Conservation (phyloP, 2,113 vertebrate species). For the Ceyx melanurus region DNA sequence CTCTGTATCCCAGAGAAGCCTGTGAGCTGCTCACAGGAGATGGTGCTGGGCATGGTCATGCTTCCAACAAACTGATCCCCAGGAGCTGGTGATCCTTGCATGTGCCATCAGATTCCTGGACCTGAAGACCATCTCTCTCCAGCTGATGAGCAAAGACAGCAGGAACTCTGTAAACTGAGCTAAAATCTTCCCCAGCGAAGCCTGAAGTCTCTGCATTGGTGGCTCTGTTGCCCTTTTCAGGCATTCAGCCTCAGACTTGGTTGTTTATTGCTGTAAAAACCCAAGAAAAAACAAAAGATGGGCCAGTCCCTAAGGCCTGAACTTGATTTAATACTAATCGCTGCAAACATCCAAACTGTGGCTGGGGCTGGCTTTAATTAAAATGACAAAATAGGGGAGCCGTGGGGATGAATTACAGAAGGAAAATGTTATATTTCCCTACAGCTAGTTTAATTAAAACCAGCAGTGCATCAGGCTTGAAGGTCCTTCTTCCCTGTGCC, state of each 20-base stretch:
- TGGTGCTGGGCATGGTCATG: not conserved
- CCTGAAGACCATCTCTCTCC: not conserved
- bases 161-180: not conserved
- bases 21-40: not conserved
- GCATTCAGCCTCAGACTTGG: not conserved
- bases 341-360: not conserved
- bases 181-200: not conserved
- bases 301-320: not conserved
- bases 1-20: not conserved
- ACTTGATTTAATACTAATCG: slow-evolving; percentile 39
- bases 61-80: not conserved
- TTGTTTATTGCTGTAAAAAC: not conserved
- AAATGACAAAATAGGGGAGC: slow-evolving; percentile 39
- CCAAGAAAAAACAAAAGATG: not conserved
- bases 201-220: not conserved
- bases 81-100: not conserved
- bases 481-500: not conserved
- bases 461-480: not conserved
- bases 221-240: not conserved
- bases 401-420: slow-evolving; percentile 30
- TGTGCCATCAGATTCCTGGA: not conserved
- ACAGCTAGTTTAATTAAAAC: slow-evolving; percentile 42
- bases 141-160: not conserved
- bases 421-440: slow-evolving; percentile 17
- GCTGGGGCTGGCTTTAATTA: slow-evolving; percentile 60